Base-by-base conservation (phyloP, 2,888 invertebrate species). In the Sclerodermus sp. region DNA sequence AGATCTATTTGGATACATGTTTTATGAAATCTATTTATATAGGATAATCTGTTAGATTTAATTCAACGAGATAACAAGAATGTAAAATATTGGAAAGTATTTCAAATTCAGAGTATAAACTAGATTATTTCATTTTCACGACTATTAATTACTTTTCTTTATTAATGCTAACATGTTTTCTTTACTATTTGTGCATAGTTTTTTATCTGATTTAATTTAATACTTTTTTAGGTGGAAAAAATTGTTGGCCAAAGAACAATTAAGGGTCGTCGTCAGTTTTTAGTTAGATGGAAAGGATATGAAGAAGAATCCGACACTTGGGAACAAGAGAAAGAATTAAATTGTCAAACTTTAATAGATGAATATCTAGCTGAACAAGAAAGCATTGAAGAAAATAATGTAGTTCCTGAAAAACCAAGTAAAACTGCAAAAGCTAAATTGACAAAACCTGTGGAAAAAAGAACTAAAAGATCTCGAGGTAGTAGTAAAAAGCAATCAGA, bases 261-360 rank as follows among this genome's bases (percentile, higher is more conserved):
- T 8, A 85, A 84, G 66, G 88, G 89, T 1, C 83, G 85, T 45
- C 79, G 84, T 1, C 86, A 86, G 66, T 91, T 86, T 70, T 78
- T 88, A 32, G 88, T 91, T 34, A 83, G 88, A 62, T 91, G 91
- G 91, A 90, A 89, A 69, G 90, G 90, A 0, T 90, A 89, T 62
- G 81, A 81, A 49, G 82, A 85, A 42, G 84, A 85, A 37, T 82
- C 82, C 55, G 89, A 91, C 67, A 87, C 88, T 0, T 91, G 91
- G 91, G 89, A 90, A 69, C 85, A 87, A 5, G 88, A 87, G 61
- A 82, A 83, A 36, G 87, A 87, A 8, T 73, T 91, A 0, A 86
- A 85, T 48, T 91, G 91, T 70, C 82, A 85, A 1, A 85, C 87
- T 32, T 71, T 90, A 32, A 86, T 91, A 12, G 82, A 81, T 10